These are phyloP conservation scores for Adelognathus sp. DNA, from an alignment of 2,888 invertebrate species.

Conservation along the genomic window DNA sequence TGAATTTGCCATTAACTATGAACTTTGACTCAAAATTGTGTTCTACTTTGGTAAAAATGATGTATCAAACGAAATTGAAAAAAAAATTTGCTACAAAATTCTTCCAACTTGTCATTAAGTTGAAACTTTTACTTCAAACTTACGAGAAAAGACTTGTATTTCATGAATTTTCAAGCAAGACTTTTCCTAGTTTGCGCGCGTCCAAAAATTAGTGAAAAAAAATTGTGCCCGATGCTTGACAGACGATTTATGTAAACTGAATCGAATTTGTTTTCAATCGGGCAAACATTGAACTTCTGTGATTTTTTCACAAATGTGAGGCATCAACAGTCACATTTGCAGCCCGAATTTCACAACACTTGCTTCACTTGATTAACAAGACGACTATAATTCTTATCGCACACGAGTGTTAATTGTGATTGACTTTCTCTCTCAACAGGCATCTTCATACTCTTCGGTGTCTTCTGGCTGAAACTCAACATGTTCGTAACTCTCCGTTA, in stretches of 20 bases:
- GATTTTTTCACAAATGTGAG: constrained; percentile 76
- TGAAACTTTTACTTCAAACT: no score
- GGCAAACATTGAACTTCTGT: constrained; percentile 71
- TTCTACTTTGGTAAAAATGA: no score
- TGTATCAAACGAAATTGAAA: no score
- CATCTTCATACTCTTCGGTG: constrained; percentile 92
- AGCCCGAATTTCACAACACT: constrained; percentile 76
- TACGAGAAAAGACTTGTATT: no score
- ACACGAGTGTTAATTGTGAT: not conserved
- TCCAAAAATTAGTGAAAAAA: no score
- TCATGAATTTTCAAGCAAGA: no score
- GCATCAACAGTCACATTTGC: constrained; percentile 70
- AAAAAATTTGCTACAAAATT: no score
- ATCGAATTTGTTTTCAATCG: constrained; percentile 71
- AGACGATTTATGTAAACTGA: constrained; percentile 57
- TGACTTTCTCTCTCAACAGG: constrained; percentile 81
- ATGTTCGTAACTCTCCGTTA: constrained; percentile 98
- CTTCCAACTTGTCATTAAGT: no score
- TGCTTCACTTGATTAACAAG: not conserved
- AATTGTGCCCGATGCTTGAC: constrained; percentile 48
- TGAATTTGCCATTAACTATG: no score
- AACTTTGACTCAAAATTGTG: no score
- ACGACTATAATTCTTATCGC: not conserved
- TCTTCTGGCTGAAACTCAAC: constrained; percentile 96
- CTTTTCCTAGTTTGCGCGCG: no score